Evolutionary conservation across 2,888 invertebrate species (phyloP), one percentile per base, ranked within the genome.

Genomic region (Cephus spinipes): DNA sequence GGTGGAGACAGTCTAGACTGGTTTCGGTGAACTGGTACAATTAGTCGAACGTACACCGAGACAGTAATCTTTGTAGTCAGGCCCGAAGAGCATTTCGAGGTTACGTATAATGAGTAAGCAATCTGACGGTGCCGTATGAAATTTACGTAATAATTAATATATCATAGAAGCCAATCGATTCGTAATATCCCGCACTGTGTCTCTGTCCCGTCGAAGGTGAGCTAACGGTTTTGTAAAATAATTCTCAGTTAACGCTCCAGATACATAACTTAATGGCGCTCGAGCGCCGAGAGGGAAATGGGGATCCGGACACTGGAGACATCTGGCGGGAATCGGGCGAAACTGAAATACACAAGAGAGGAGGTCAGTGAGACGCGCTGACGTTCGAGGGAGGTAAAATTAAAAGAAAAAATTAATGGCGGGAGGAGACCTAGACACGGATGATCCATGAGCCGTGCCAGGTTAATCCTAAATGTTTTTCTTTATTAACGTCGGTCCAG

Each of bases 391-490:
- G 40, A 40, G 23, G 6, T 40, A 40, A 40, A 23, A 9, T 4
- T 0, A 15, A 40, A 6, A 15, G 15, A 40, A 40, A 23, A 40
- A 40, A 23, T 40, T 23, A 23, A 40, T 15, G 23, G 1, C 4
- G 1, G 40, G 73, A 78, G 81, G 76, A 87, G 87, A 80, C 87
- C 87, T 87, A 87, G 87, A 87, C 87, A 87, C 83, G 83, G 82
- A 87, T 87, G 87, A 83, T 82, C 86, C 55, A 9, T 23, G 23
- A 9, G 2, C 55, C 9, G 55, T 55, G 23, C 55, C 9, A 55
- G 23, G 55, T 9, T 9, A 55, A 55, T 55, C 55, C 55, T 55
- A 23, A 55, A 9, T 55, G 9, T 55, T 23, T 55, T 23, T 55
- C 23, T 55, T 55, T 55, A 55, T 55, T 23, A 55, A 55, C 9